Evolutionary conservation across 1,140 invertebrate genomes (phyloP).

Genomic region (Drosophila yakuba): DNA sequence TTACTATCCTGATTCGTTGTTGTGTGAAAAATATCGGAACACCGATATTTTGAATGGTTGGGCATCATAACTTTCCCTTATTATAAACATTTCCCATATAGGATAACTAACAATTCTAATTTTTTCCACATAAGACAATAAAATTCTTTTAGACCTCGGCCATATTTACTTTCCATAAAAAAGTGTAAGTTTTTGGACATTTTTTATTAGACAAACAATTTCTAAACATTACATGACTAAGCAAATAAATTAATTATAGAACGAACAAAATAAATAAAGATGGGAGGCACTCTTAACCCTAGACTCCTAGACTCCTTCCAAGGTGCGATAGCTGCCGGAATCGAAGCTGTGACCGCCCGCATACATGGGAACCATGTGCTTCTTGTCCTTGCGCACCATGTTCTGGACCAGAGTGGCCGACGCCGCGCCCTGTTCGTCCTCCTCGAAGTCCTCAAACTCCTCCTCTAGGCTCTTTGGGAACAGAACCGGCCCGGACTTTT

Average conservation of each 20-base stretch:
- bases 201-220: slow-evolving; percentile 47
- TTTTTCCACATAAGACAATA: too few species aligned
- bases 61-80: too few species aligned
- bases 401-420: slow-evolving; percentile 75
- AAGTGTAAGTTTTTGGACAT: not conserved
- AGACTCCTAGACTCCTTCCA: slow-evolving; percentile 61
- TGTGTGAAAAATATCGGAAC: too few species aligned
- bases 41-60: too few species aligned
- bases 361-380: slow-evolving; percentile 80
- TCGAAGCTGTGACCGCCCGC: slow-evolving; percentile 64
- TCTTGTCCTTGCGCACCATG: slow-evolving; percentile 77
- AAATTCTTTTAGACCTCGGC: too few species aligned
- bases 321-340: slow-evolving; percentile 36
- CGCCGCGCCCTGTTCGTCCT: slow-evolving; percentile 69
- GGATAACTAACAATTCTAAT: too few species aligned
- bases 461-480: slow-evolving; percentile 53
- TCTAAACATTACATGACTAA: slow-evolving; percentile 36
- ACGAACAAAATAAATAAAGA: slow-evolving; percentile 60
- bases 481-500: slow-evolving; percentile 53
- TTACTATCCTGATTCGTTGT: too few species aligned
- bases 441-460: slow-evolving; percentile 47
- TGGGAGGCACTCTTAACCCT: slow-evolving; percentile 35
- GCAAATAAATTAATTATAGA: slow-evolving; percentile 73
- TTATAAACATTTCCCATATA: too few species aligned
- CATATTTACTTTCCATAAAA: not conserved